Base-by-base conservation (phyloP, 2,797 vertebrate genomes). In the Malacoraja senta region DNA sequence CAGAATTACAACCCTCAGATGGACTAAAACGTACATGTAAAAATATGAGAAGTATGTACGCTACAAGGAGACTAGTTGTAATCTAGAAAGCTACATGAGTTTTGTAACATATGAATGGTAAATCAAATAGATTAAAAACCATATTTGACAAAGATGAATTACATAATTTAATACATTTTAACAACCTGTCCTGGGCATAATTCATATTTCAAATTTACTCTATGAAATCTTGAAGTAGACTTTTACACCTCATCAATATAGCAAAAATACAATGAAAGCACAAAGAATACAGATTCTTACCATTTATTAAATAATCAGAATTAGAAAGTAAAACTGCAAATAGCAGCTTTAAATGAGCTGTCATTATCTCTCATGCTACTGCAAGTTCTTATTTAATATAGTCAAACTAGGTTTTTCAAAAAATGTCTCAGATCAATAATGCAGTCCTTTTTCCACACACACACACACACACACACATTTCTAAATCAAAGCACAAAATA, bases 51-150 rank as follows among this genome's bases (percentile, higher is more conserved):
- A 74, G 13, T 74, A 53, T 26, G 26, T 35, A 1, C 76, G 90
- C 38, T 92, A 10, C 35, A 35, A 12, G 71, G 88, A 38, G 65
- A 3, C 72, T 53, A 53, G 71, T 26, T 74, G 58, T 92, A 92
- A 53, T 13, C 26, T 13, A 74, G 44, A 74, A 92, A 53, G 26
- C 15, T 76, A 92, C 35, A 7, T 4, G 38, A 35, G 12, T 53
- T 74, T 74, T 91, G 71, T 65, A 68, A 92, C 10, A 74, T 19
- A 29, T 53, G 4, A 58, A 13, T 74, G 24, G 61, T 26, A n/a
- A 44, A 92, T 92, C 90, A 74, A 38, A 71, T 76, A 84, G 44
- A 84, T 84, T 84, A 61, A 84, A 53, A 91, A 26, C 9, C 84
- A 68, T 8, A 88, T 32, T 61, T 72, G 68, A 74, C 71, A 68